Evolutionary conservation across 1,140 invertebrate genomes (phyloP), one percentile per base, ranked within the genome.

Genomic region (Centruroides vittatus): DNA sequence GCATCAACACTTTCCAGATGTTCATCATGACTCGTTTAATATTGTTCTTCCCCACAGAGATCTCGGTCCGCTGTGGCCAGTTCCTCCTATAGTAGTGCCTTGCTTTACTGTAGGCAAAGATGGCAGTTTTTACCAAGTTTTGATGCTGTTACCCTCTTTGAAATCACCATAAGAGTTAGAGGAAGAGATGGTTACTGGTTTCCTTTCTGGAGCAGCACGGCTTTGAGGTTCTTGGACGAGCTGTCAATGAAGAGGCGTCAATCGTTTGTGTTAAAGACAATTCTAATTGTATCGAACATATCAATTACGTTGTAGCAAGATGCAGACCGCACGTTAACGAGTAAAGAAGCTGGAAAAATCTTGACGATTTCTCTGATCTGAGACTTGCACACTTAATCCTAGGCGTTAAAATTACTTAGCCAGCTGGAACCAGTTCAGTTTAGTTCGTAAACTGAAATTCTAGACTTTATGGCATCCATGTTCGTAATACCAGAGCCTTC

Each of bases 161-260:
- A 73, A 58, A 50, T 67, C n/a, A 66, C 64, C n/a, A 69, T 68
- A 52, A 72, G 68, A 57, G 62, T 68, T 0, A 74, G n/a, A n/a
- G 69, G 68, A 64, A 75, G 56, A 59, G 69, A 71, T n/a, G 67
- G 61, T 59, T 67, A 69, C 56, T 61, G 55, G 61, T 75, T 72
- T 58, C 71, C 67, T 55, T 73, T 72, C 54, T 73, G 69, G 4
- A 72, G 59, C 10, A 74, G 59, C 13, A 71, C 70, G 34, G 62
- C 68, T 66, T 75, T 72, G 5, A 74, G 65, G 36, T 67, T 72
- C 62, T 58, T 67, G 47, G 53, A 50, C 13, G 67, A 70, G 61
- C 63, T 67, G 60, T 72, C 68, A 57, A 73, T 70, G 52, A 72
- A 72, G 55, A 71, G 41, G n/a, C 66, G 65, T 63, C 67, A 71